These are phyloP conservation scores for Lamproptera curius DNA, from an alignment of 2,888 invertebrate genomes.

Conservation along the genomic window DNA sequence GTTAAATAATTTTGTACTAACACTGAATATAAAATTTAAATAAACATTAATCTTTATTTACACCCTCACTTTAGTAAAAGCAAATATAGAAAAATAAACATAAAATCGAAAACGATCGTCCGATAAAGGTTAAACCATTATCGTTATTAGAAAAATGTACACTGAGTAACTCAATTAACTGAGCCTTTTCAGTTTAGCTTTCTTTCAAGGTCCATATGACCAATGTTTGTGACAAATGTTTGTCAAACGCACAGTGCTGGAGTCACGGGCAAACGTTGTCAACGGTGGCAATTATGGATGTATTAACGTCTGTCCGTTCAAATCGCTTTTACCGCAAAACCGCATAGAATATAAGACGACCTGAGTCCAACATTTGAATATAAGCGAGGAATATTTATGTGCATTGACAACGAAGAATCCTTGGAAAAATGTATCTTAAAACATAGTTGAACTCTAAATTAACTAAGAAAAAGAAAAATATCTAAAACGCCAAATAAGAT, in stretches of 20 bases:
- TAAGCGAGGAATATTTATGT: too few species aligned
- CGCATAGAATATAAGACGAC: too few species aligned
- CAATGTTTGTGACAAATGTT: conserved; percentile 12
- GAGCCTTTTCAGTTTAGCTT: not conserved
- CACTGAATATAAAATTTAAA: too few species aligned
- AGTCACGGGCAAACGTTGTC: conserved; percentile 18
- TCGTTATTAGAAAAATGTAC: not conserved
- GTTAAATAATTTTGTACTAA: too few species aligned
- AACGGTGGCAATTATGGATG: conserved; percentile 8
- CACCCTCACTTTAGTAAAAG: not conserved
- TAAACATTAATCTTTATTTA: too few species aligned
- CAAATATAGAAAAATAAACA: not conserved
- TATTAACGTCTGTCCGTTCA: not conserved
- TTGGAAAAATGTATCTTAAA: too few species aligned
- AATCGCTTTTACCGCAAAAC: not conserved
- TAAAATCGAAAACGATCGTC: not conserved
- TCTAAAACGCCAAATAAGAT: too few species aligned
- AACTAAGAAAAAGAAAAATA: too few species aligned
- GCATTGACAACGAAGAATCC: too few species aligned
- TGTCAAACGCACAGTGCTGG: conserved; percentile 7
- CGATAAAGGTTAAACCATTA: not conserved
- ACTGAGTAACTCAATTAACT: too few species aligned
- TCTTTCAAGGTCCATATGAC: conserved; percentile 4
- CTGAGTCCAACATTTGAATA: too few species aligned
- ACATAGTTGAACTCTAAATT: too few species aligned